Conservation (phyloP, 2,888 invertebrate genomes). For the Eristalis arbustorum region DNA sequence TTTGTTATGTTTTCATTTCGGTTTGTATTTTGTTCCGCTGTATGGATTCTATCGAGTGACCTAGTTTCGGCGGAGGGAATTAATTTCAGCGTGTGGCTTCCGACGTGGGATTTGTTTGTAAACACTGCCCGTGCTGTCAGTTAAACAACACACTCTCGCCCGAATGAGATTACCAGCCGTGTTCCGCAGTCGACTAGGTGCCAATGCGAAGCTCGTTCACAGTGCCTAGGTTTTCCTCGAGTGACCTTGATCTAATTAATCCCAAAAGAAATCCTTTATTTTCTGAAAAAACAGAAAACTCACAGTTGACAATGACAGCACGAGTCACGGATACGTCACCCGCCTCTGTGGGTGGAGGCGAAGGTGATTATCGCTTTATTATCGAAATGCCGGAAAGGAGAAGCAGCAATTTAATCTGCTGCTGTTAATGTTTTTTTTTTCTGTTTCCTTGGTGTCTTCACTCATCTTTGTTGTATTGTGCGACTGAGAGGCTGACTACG, state of each 20-base stretch:
- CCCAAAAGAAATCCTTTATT: constrained; percentile 1
- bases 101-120: constrained; percentile 18
- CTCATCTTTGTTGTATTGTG: background rate
- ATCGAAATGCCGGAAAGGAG: constrained; percentile 24
- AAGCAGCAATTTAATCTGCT: background rate
- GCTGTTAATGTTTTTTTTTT: background rate
- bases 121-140: constrained; percentile 20
- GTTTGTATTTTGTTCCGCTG: background rate
- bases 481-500: constrained; percentile 14
- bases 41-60: constrained; percentile 35
- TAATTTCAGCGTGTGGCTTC: constrained; percentile 6
- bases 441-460: background rate
- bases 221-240: background rate
- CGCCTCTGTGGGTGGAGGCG: constrained; percentile 2
- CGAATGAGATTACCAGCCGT: background rate
- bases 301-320: constrained; percentile 12
- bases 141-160: background rate
- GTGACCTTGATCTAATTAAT: constrained; percentile 30
- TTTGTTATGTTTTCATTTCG: background rate
- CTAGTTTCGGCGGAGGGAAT: constrained; percentile 29
- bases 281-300: background rate
- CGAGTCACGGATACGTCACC: background rate
- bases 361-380: background rate
- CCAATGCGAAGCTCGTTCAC: background rate
- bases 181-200: background rate